Percentiles rank a stretch among this genome's conserved stretches.
Conservation (phyloP, 2,888 invertebrate species). For the Cryptophagus acutangulus region DNA sequence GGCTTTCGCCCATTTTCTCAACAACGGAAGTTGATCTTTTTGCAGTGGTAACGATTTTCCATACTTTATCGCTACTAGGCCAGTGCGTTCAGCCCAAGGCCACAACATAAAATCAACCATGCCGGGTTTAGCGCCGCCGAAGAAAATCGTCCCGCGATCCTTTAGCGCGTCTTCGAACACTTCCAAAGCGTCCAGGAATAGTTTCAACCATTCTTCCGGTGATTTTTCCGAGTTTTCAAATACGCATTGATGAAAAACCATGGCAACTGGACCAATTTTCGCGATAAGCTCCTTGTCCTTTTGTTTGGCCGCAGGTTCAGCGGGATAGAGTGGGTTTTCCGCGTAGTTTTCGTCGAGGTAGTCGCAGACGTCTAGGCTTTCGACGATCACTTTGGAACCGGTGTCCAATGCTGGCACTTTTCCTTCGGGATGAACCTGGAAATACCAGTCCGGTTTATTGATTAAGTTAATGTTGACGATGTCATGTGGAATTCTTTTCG, state of each 20-base stretch:
- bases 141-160: constrained; percentile 33
- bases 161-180: constrained; percentile 39
- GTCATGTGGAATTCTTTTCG: constrained; percentile 72
- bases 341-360: constrained; percentile 55
- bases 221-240: constrained; percentile 31
- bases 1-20: constrained; percentile 38
- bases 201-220: constrained; percentile 37
- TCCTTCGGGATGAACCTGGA: constrained; percentile 56
- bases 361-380: constrained; percentile 53
- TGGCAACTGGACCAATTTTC: constrained; percentile 32
- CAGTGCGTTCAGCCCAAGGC: constrained; percentile 42
- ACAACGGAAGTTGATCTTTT: constrained; percentile 29
- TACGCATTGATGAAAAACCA: constrained; percentile 31
- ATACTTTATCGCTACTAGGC: constrained; percentile 29
- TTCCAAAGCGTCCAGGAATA: constrained; percentile 33
- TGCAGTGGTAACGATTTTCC: constrained; percentile 33
- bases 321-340: constrained; percentile 49
- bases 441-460: constrained; percentile 82
- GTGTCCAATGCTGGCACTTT: constrained; percentile 50
- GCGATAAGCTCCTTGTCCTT: constrained; percentile 38
- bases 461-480: constrained; percentile 67
- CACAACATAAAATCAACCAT: constrained; percentile 45
- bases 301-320: constrained; percentile 43
- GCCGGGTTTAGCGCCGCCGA: constrained; percentile 40
- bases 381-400: constrained; percentile 50